Percentiles rank a stretch among this genome's conserved stretches.
Conservation (phyloP, 2,113 vertebrate genomes). For the Stigmatopora argus region DNA sequence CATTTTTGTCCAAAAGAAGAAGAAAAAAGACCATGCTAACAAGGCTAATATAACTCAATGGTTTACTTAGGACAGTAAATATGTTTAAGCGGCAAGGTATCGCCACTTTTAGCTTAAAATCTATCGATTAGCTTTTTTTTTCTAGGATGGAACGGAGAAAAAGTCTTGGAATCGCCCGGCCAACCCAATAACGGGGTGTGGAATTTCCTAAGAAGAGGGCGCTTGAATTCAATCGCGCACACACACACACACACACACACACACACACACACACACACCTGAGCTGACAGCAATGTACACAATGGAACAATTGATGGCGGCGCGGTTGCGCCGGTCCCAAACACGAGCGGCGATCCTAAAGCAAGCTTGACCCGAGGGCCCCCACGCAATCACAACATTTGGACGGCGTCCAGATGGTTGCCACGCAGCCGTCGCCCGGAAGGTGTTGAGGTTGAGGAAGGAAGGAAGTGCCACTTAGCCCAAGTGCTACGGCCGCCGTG, state of each 20-base stretch:
- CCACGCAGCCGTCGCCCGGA: slow-evolving; percentile 65
- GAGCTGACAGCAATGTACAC: slow-evolving; percentile 38
- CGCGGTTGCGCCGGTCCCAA: slow-evolving; percentile 29
- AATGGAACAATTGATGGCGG: slow-evolving; percentile 28
- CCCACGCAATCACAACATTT: slow-evolving; percentile 49
- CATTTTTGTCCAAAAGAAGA: no score
- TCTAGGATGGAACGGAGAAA: slow-evolving; percentile 35
- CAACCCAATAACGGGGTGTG: slow-evolving; percentile 65
- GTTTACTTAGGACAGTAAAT: background rate
- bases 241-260: slow-evolving; percentile 26
- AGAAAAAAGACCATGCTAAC: no score
- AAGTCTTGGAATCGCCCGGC: slow-evolving; percentile 60
- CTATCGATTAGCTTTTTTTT: background rate
- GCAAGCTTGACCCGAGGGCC: slow-evolving; percentile 24
- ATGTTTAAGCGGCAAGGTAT: background rate
- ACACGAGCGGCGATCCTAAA: slow-evolving; percentile 31
- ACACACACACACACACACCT: slow-evolving; percentile 25
- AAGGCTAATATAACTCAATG: no score
- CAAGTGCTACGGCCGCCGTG: slow-evolving; percentile 53
- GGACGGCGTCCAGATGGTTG: slow-evolving; percentile 63
- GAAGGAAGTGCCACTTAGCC: slow-evolving; percentile 69
- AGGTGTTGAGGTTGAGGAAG: slow-evolving; percentile 49
- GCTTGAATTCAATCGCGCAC: slow-evolving; percentile 45
- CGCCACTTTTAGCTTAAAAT: background rate
- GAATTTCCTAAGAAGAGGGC: slow-evolving; percentile 65